Evolutionary conservation across 2,113 vertebrate species (phyloP).

Genomic region (Alosa alosa): DNA sequence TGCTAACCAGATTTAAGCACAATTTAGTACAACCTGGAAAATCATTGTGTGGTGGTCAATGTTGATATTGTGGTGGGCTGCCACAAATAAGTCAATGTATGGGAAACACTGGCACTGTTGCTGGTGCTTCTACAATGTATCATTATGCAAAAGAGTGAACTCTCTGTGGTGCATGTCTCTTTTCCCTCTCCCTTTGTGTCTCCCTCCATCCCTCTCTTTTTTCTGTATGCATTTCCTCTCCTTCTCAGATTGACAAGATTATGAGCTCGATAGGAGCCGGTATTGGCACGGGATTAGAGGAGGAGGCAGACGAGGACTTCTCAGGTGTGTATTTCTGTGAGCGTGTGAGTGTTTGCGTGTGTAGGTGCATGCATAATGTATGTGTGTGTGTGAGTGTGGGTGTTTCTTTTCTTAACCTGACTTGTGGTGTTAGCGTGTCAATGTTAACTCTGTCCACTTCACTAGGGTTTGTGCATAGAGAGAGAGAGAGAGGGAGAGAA

Average conservation of each 20-base stretch:
- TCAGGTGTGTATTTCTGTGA: slow-evolving; percentile 70
- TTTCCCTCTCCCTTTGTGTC: background rate
- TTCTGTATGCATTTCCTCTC: background rate
- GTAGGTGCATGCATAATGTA: background rate
- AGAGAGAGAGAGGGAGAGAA: too few species aligned
- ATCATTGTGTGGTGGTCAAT: too few species aligned
- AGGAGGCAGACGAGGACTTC: slow-evolving; percentile 72
- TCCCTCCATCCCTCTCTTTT: background rate
- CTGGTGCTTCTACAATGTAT: background rate
- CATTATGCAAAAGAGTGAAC: background rate
- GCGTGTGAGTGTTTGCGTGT: slow-evolving; percentile 8
- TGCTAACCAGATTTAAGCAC: too few species aligned
- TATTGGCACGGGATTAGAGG: slow-evolving; percentile 81
- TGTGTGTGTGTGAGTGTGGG: slow-evolving; percentile 13
- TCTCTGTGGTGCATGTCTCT: background rate
- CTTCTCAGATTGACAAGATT: slow-evolving; percentile 91
- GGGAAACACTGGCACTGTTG: background rate
- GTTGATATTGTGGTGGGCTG: too few species aligned
- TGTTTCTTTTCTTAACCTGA: background rate
- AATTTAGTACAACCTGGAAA: too few species aligned
- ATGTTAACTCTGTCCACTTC: too few species aligned
- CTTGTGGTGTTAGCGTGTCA: background rate
- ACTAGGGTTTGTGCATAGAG: too few species aligned
- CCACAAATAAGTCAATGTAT: too few species aligned
- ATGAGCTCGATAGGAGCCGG: slow-evolving; percentile 95